These are phyloP conservation scores for Campoplex nolae DNA, from an alignment of 2,888 invertebrate species.

Conservation along the genomic window DNA sequence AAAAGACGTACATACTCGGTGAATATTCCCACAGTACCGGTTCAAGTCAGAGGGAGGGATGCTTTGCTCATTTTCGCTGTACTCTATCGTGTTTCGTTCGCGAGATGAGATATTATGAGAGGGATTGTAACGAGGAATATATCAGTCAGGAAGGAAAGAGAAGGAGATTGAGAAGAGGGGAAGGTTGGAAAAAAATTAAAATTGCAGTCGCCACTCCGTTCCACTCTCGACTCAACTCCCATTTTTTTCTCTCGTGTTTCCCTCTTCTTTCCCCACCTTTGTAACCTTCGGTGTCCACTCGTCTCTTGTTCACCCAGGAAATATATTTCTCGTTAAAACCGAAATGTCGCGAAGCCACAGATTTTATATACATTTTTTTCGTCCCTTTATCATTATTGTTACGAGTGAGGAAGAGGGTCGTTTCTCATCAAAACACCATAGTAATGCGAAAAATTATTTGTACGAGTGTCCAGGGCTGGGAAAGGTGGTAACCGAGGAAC, in stretches of 20 bases:
- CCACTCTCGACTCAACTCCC: conserved; percentile 47
- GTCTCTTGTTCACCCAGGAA: conserved; percentile 46
- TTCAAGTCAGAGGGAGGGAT: conserved; percentile 12
- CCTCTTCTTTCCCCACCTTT: background rate
- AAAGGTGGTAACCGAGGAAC: conserved; percentile 26
- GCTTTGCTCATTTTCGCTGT: conserved; percentile 69
- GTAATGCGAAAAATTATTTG: conserved; percentile 47
- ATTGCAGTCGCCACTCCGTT: conserved; percentile 62
- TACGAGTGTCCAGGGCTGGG: conserved; percentile 28
- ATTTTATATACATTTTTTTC: conserved; percentile 14
- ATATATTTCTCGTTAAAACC: conserved; percentile 67
- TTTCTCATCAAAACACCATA: conserved; percentile 35
- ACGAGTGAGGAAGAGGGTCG: conserved; percentile 18
- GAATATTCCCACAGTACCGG: conserved; percentile 38
- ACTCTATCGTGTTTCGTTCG: conserved; percentile 47
- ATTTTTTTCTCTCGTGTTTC: conserved; percentile 22
- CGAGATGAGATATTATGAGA: conserved; percentile 25
- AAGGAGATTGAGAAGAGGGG: conserved; percentile 31
- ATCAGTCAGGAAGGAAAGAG: conserved; percentile 29
- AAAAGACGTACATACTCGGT: conserved; percentile 54
- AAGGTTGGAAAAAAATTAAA: conserved; percentile 64
- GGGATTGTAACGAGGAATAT: conserved; percentile 34
- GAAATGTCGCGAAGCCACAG: conserved; percentile 42
- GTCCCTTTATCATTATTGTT: conserved; percentile 46
- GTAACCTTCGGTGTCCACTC: conserved; percentile 44